Base-by-base conservation (phyloP, 2,888 invertebrate genomes). In the Stenolophus ochropezus region DNA sequence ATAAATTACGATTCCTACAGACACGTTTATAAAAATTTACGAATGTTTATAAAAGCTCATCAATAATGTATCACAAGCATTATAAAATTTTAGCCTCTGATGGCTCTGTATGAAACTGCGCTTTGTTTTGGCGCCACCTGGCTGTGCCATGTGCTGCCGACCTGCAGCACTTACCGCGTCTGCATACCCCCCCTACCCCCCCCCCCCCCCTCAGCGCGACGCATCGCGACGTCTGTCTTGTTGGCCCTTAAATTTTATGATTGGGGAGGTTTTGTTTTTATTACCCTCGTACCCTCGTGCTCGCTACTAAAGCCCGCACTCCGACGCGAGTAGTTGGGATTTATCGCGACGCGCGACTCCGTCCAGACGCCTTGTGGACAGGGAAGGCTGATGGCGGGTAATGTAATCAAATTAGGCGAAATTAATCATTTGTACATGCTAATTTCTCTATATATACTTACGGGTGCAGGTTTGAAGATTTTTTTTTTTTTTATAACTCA, bases 241-340 rank as follows among this genome's bases (percentile, higher is more conserved):
- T 69, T 69, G 65, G 65, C 20, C 65, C 65, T 69, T 69, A 69
- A 69, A 69, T 69, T 69, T 69, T 69, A 69, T 69, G 65, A 33
- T 33, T 33, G 18, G 65, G 65, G 65, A 27, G 33, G 27, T 69
- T 69, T 69, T 69, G 27, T 27, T 69, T 69, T 69, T 69, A 69
- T 69, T 69, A 33, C 65, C 20, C 33, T 42, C 33, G 33, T 42
- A 8, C 65, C 16, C 42, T 14, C 61, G 11, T 23, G 21, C 61
- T 14, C n/a, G 3, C 23, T 14, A 61, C 23, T 61, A 61, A 61
- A 61, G 61, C 61, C 25, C 61, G 61, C 25, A 61, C 25, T 61
- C 25, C 23, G 25, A 61, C 58, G 25, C 61, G 61, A 61, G 61
- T 61, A 61, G 61, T 61, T 61, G 11, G 61, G 61, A 61, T 61